Base-by-base conservation (phyloP, 2,113 vertebrate genomes). In the Ancistrus triradiatus region DNA sequence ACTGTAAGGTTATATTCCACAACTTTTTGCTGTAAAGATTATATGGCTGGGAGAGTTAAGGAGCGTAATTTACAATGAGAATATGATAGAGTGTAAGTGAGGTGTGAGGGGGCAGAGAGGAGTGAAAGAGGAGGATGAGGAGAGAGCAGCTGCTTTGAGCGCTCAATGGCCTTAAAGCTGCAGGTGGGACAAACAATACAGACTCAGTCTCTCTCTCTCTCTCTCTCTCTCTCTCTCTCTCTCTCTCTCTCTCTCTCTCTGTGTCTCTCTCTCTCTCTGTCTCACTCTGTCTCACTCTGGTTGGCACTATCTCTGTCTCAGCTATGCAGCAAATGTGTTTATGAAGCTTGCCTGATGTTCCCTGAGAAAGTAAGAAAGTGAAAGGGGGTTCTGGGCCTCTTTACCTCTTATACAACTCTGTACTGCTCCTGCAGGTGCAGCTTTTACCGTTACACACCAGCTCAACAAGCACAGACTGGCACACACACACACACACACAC, bases 111-210 rank as follows among this genome's bases (percentile, higher is more conserved):
- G 59, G 59, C 64, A 44, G 37, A 24, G 21, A 57, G 14, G 55
- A 72, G 49, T 48, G 49, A 4, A 59, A 37, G 49, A 61, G 44
- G 35, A 57, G 18, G 50, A 68, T 50, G 50, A 35, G 40, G 42
- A 49, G 35, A 59, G 63, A 60, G 48, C 65, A 73, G 70, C 65
- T 68, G 65, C 59, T 28, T 65, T 7, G 9, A 65, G 50, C 40
- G 28, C 31, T 73, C 59, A 35, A 51, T 68, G 47, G 65, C 53
- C 48, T 40, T 61, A 52, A 46, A 64, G 40, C 52, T 73, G 65
- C 70, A 73, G 70, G 65, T 73, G 70, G 70, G 64, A 63, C 51
- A 52, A 68, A 73, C 70, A 73, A 73, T 68, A 63, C 59, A 53
- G 59, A 63, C 65, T 73, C 59, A 73, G 64, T 73, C 25, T 48